Base-by-base conservation (phyloP, 2,888 invertebrate genomes). In the Caenorhabditis doughertyi region DNA sequence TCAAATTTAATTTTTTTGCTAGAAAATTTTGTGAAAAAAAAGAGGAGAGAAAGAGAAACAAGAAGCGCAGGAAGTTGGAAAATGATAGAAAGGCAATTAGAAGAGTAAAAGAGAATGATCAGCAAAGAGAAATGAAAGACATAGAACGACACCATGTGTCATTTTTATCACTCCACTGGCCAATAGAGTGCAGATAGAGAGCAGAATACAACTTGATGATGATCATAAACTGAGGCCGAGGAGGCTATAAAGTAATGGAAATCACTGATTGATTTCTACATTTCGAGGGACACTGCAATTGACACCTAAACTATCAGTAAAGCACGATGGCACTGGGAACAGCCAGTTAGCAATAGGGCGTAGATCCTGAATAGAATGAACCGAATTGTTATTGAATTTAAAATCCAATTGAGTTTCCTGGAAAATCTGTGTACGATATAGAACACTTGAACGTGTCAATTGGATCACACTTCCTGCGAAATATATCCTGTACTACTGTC, bases 91-190 rank as follows among this genome's bases (percentile, higher is more conserved):
- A 35, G 49, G 51, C 51, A 47, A 62, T 25, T 32, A 11, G 16
- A 18, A 32, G 11, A 21, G 16, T 21, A 64, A 16, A 39, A 39
- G 9, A n/a, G n/a, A n/a, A n/a, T 13, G 5, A 25, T 53, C 51
- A 16, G 27, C 23, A 53, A 49, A 49, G 21, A 18, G 25, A 25
- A 25, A 25, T 5, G 39, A 58, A 21, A 21, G 32, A 23, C n/a
- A n/a, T n/a, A n/a, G 18, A 51, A 51, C 25, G 51, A 58, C 25
- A 51, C 65, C 65, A 65, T 65, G 65, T 65, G 65, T 65, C 51
- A 65, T 47, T 64, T 47, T 64, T 60, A 60, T 60, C 47, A 29
- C 27, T 49, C 29, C 11, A 16, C 18, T 29, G 18, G 16, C 21
- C n/a, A 3, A 21, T 8, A n/a, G 18, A 25, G 44, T 13, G 35